These are phyloP conservation scores for Drosophila malerkotliana DNA, from an alignment of 1,140 invertebrate genomes.

Conservation along the genomic window DNA sequence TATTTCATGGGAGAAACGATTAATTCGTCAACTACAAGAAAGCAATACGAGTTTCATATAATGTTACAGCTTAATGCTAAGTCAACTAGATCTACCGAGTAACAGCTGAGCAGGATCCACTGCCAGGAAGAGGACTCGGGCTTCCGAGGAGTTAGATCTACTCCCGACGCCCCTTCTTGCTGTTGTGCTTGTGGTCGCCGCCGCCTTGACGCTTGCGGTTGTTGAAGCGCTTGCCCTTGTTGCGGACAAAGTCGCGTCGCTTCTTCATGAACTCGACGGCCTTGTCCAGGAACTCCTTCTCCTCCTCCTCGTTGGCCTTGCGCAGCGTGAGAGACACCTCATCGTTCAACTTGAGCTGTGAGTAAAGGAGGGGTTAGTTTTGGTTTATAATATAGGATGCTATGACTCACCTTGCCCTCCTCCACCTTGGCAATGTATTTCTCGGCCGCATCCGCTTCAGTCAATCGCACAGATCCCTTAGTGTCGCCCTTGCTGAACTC, in stretches of 20 bases:
- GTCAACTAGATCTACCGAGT: conserved; percentile 48
- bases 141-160: conserved; percentile 10
- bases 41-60: conserved; percentile 18
- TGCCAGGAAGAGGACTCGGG: conserved; percentile 29
- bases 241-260: conserved; percentile 85
- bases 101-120: conserved; percentile 27
- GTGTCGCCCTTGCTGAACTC: conserved; percentile 90
- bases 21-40: conserved; percentile 1
- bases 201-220: conserved; percentile 81
- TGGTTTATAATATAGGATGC: not conserved
- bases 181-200: conserved; percentile 57
- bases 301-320: conserved; percentile 88
- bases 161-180: conserved; percentile 59
- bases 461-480: conserved; percentile 89
- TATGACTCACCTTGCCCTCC: conserved; percentile 85
- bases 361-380: not conserved
- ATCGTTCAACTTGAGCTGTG: conserved; percentile 80
- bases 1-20: conserved; percentile 21
- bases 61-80: conserved; percentile 39
- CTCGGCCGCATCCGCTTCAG: conserved; percentile 88
- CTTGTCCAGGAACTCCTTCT: conserved; percentile 87
- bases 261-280: conserved; percentile 87
- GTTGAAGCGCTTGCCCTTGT: conserved; percentile 76
- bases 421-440: conserved; percentile 87
- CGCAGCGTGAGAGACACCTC: conserved; percentile 86